A percentile compares a stretch with the other conserved stretches of the same genome.
Conservation (phyloP, 2,113 vertebrate species). For the Prionailurus bengalensis region DNA sequence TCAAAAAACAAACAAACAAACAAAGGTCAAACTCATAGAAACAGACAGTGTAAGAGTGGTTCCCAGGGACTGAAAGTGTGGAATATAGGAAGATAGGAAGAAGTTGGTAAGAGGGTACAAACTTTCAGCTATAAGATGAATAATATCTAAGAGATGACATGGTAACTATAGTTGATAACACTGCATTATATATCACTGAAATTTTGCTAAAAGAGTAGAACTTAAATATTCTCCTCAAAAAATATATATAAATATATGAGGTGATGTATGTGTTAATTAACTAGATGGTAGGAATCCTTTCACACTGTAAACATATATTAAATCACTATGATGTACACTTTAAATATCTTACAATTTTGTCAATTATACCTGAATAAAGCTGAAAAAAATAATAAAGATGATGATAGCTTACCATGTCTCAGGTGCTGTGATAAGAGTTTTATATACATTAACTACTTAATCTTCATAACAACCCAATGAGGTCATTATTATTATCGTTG, state of each 20-base stretch:
- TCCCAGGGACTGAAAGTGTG: no score
- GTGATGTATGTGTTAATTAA: background rate
- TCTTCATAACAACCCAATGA: background rate
- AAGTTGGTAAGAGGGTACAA: background rate
- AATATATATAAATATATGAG: background rate
- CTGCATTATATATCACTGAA: background rate
- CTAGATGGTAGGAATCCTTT: background rate
- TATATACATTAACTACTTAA: background rate
- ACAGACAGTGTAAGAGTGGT: background rate
- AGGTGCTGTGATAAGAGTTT: background rate
- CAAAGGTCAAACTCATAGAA: background rate
- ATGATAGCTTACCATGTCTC: background rate
- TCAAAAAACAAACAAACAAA: background rate
- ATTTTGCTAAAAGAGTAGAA: background rate
- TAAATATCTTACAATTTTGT: background rate
- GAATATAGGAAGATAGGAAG: background rate
- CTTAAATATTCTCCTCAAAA: background rate
- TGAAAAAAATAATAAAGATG: background rate
- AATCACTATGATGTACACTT: slow-evolving; percentile 1
- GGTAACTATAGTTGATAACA: background rate
- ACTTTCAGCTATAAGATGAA: background rate
- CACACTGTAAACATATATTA: background rate
- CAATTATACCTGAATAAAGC: background rate
- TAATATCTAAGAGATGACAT: background rate
- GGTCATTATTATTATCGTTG: background rate